These are phyloP conservation scores for Lamellibrachia columna DNA, from an alignment of 2,888 invertebrate species.

Conservation along the genomic window DNA sequence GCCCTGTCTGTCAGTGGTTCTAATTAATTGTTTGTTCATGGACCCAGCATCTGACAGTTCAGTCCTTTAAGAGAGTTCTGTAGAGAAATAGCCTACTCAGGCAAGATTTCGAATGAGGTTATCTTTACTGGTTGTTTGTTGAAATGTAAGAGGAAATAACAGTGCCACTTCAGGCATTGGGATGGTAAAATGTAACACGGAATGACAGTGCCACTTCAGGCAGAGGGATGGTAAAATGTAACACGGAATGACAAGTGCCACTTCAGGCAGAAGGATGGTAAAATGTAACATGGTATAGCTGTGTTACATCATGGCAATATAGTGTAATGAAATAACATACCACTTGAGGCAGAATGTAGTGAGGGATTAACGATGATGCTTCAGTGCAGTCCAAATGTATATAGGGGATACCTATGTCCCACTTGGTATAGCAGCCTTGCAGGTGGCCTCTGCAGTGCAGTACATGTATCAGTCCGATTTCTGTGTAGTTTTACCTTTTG, in stretches of 20 bases:
- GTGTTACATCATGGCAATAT: too few relatives aligned
- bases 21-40: neutral
- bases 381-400: neutral
- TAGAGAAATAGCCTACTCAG: neutral
- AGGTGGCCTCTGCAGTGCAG: neutral
- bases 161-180: neutral
- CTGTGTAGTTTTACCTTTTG: neutral
- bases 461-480: neutral
- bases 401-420: neutral
- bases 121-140: neutral
- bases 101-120: neutral
- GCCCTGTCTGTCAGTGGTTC: neutral
- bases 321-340: neutral
- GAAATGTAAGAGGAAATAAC: neutral
- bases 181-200: neutral
- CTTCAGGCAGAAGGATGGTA: neutral
- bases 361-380: neutral
- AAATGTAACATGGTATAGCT: neutral
- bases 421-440: neutral
- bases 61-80: neutral
- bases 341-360: neutral
- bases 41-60: neutral
- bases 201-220: neutral
- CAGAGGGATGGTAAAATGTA: too few relatives aligned
- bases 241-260: neutral